A percentile compares a stretch with the other conserved stretches of the same genome.
These are phyloP conservation scores for Amblyjoppa proteus DNA, from an alignment of 2,888 invertebrate genomes.

Conservation along the genomic window DNA sequence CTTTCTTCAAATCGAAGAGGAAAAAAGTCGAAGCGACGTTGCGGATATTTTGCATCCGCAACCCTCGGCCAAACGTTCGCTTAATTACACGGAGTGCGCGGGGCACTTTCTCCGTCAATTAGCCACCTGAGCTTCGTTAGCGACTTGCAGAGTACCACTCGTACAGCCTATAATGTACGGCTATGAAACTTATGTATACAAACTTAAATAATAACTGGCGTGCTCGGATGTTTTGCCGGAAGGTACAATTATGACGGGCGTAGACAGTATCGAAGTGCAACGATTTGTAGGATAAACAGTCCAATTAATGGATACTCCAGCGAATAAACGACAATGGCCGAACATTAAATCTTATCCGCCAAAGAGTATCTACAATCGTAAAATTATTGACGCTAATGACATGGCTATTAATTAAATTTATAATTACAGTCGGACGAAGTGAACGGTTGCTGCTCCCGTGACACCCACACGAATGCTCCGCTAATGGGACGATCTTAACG, in stretches of 20 bases:
- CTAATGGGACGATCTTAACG: constrained; percentile 23
- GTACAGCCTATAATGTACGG: background rate
- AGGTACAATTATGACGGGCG: constrained; percentile 18
- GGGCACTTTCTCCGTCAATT: constrained; percentile 77
- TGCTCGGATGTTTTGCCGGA: constrained; percentile 17
- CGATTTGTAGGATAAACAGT: background rate
- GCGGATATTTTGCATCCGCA: constrained; percentile 37
- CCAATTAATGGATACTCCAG: background rate
- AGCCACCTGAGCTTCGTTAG: constrained; percentile 72
- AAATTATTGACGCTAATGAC: background rate
- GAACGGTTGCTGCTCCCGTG: background rate
- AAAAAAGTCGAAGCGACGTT: constrained; percentile 15
- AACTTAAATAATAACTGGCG: constrained; percentile 29
- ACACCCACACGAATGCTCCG: constrained; percentile 42
- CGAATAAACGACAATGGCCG: no score
- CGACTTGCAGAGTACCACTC: constrained; percentile 30
- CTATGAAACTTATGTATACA: constrained; percentile 5
- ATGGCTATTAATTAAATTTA: background rate
- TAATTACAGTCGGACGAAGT: background rate
- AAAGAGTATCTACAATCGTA: no score
- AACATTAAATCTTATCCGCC: no score
- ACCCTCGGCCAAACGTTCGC: constrained; percentile 64
- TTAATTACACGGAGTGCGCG: constrained; percentile 70
- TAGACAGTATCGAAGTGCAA: background rate
- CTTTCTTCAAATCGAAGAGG: no score